Evolutionary conservation across 2,888 invertebrate species (phyloP), one percentile per base, ranked within the genome.

Genomic region (Diplolepis rosae): DNA sequence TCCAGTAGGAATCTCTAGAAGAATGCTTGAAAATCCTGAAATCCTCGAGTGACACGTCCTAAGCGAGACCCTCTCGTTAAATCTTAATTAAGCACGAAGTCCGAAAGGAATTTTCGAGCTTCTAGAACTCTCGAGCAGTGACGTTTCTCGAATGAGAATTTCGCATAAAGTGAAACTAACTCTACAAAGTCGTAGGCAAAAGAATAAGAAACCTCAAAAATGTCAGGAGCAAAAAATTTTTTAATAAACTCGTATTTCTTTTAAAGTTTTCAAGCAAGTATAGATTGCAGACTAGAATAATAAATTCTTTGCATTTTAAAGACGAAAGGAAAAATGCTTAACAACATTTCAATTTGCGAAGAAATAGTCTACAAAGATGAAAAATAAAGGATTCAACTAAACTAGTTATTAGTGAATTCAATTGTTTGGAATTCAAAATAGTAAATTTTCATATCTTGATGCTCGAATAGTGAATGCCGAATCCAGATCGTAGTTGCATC

Each of bases 61-160:
- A n/a, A n/a, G 15, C 15, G 7, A 7, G 7, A 9, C 45, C 18
- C 15, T 1, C 45, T 45, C 45, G 45, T 45, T 45, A 45, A 45
- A 18, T 45, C 45, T 45, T 45, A 45, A 45, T 45, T 45, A 18
- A 45, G 45, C 45, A 45, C 45, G 45, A 45, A 45, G 45, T 45
- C 45, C 45, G 18, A 18, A 18, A 45, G 45, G 45, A 45, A 45
- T 45, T 45, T 45, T 18, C 45, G 1, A 18, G 18, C 45, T 18
- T 7, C 7, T 18, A n/a, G 18, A 45, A 45, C 45, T 45, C 45
- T 45, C 9, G 18, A 45, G 45, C 7, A 1, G 45, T 45, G 18
- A 45, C 18, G 18, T 15, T 15, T 45, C 45, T 18, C 45, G 15
- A 45, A 45, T 45, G 45, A 45, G 45, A 45, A 45, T 45, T 7